Conservation (phyloP, 2,888 invertebrate genomes). For the Macrophya alboannulata region DNA sequence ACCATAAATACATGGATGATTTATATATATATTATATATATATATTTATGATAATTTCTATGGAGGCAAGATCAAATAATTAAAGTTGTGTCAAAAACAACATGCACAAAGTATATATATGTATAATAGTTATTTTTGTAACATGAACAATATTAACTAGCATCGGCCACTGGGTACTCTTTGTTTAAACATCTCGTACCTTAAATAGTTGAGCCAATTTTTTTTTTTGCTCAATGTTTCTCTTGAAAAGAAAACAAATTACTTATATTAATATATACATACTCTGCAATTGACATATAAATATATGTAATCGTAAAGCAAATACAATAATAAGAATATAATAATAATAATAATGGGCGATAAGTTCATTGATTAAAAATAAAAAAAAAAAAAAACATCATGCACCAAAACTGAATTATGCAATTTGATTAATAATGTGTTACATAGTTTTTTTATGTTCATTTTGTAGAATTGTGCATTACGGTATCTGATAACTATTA, state of each 20-base stretch:
- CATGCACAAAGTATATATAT: constrained; percentile 58
- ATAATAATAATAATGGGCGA: background rate
- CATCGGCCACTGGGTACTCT: constrained; percentile 70
- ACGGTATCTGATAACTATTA: background rate
- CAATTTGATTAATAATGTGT: background rate
- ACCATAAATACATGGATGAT: constrained; percentile 47
- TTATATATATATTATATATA: constrained; percentile 58
- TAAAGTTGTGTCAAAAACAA: constrained; percentile 58
- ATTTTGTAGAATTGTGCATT: background rate
- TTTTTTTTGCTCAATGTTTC: constrained; percentile 40
- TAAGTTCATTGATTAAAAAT: constrained; percentile 2
- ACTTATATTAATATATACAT: background rate
- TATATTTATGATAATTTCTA: constrained; percentile 71
- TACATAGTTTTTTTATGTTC: background rate
- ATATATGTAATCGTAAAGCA: background rate
- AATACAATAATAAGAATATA: background rate
- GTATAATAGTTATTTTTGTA: constrained; percentile 63
- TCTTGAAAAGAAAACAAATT: constrained; percentile 39
- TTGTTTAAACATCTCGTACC: constrained; percentile 62
- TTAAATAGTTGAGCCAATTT: constrained; percentile 75
- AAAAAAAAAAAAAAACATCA: background rate
- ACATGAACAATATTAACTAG: constrained; percentile 70
- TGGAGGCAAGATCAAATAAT: constrained; percentile 75
- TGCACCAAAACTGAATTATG: constrained; percentile 21
- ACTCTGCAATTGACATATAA: background rate